Evolutionary conservation across 1,140 invertebrate species (phyloP), one percentile per base, ranked within the genome.

Genomic region (Pseudomyrmex gracilis): DNA sequence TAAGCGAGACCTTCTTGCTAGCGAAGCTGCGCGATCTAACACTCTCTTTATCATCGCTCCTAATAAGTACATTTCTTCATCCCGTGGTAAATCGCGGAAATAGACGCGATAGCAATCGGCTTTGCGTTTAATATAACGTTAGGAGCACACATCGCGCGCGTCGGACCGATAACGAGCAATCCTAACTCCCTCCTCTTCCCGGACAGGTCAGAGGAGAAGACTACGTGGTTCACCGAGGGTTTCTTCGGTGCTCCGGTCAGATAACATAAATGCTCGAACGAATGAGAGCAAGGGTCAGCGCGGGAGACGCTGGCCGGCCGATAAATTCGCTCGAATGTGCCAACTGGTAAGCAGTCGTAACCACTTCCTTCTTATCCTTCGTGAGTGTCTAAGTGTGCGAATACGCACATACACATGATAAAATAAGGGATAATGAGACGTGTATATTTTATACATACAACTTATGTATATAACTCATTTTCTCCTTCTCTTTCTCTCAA

Each of bases 181-280:
- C 58, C 64, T 84, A 82, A 80, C 76, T 22, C 17, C 49, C 15
- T 17, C 57, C 43, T 20, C 51, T 15, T 13, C 57, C 63, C 55
- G 45, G 34, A 15, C 55, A n/a, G 47, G 43, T 17, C 51, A 64
- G 49, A 22, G 45, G 15, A 64, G 43, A 22, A 17, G 34, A 34
- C 34, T 7, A 5, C 34, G 34, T 34, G 34, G 34, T 34, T 34
- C 34, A 34, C 5, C 34, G 34, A 43, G 24, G 49, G 17, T 60
- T 55, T 10, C 45, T 47, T 66, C 34, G 24, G 22, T 70, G 74
- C 43, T 49, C 15, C 47, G 49, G 47, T 45, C 34, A 84, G 83
- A 84, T 82, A 84, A 84, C 76, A 71, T 71, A 84, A 84, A 84
- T 73, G 76, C 76, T 43, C 13, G 47, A 64, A 84, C 53, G 82